These are phyloP conservation scores for Muscicapa striata DNA, from an alignment of 2,797 vertebrate species.

Conservation along the genomic window DNA sequence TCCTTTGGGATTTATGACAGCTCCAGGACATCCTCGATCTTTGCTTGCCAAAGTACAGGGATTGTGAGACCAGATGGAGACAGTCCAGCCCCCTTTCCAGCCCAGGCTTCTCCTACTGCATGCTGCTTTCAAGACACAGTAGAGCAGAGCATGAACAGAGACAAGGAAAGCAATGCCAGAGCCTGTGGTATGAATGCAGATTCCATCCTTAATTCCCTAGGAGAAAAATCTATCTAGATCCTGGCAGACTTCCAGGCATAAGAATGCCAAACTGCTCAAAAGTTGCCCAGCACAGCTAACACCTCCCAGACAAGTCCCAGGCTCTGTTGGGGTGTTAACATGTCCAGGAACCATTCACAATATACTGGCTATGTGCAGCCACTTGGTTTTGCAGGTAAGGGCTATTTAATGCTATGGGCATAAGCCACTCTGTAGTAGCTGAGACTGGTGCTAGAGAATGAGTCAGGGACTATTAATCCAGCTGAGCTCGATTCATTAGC, in stretches of 20 bases:
- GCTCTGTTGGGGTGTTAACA: neutral
- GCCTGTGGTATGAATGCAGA: neutral
- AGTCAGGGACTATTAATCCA: neutral
- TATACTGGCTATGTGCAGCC: neutral
- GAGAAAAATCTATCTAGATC: neutral
- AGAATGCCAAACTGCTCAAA: neutral
- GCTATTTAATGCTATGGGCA: neutral
- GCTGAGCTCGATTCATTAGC: neutral
- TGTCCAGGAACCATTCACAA: neutral
- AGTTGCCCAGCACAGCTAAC: neutral
- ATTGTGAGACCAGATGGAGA: neutral
- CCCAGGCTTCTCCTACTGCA: neutral
- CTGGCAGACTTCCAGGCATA: neutral
- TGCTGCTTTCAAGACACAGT: neutral
- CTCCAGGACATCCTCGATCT: neutral
- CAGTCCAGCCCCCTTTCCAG: neutral
- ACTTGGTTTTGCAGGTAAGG: neutral
- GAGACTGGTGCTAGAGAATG: neutral
- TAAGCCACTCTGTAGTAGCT: neutral
- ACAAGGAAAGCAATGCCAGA: neutral
- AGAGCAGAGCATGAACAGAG: neutral
- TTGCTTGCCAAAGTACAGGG: neutral
- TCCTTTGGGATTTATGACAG: neutral
- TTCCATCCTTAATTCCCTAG: neutral
- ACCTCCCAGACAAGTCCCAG: neutral